Evolutionary conservation across 2,797 vertebrate species (phyloP), one percentile per base, ranked within the genome.

Genomic region (Rhinoraja longicauda): DNA sequence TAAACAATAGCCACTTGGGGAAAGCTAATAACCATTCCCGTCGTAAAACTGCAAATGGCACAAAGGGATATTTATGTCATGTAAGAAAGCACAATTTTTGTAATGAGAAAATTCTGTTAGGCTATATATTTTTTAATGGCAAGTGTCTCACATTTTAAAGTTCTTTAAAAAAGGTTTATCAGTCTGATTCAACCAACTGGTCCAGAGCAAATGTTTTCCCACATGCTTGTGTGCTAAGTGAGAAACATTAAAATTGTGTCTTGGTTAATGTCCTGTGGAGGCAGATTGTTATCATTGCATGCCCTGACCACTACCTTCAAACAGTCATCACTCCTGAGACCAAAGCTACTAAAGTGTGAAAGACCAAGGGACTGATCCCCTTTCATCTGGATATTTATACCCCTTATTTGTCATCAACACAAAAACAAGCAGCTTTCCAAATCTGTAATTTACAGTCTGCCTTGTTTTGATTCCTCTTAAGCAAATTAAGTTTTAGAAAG

Each of bases 281-380:
- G 24, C 39, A 91, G 90, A 92, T 92, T 75, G 70, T 92, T 75
- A 75, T 92, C 70, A 73, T 73, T 45, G 88, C 88, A 70, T 21
- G 36, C 36, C 90, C 90, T 91, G 90, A 64, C 90, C 39, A 73
- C 90, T 57, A 70, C 70, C 90, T 92, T 73, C 70, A 92, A 92
- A 92, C 70, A 92, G 12, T 53, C 70, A 29, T 73, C 90, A 75
- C 90, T 39, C 90, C 19, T 29, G 90, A 75, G 90, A 75, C 70
- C 39, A 92, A 53, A 92, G 45, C 45, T 72, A 92, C 90, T 92
- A 29, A 72, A 75, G 90, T 92, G 90, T 92, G 90, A 72, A 92
- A 75, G 90, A 53, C 24, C 90, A 29, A 53, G 90, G 10, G 70
- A 75, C 13, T 26, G 72, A 75, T 13, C 24, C 39, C 36, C 90